Conservation (phyloP, 2,888 invertebrate genomes). For the Cosmorhoe ocellata region DNA sequence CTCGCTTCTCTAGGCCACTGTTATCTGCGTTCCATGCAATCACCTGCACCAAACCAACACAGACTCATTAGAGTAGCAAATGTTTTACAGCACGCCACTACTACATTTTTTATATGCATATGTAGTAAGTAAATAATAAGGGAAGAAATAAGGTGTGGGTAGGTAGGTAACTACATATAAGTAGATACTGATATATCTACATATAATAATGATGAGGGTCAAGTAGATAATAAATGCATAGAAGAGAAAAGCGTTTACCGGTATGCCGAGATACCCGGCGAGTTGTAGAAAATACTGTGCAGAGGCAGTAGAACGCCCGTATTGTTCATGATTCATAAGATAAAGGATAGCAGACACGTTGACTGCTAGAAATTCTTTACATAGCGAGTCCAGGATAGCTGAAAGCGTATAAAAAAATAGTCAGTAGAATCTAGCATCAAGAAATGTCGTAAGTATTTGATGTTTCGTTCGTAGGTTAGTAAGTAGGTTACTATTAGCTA, state of each 20-base stretch:
- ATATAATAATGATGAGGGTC: too few species aligned
- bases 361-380: slow-evolving; percentile 93
- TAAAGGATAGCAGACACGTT: slow-evolving; percentile 96
- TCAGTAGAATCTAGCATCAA: slow-evolving; percentile 38
- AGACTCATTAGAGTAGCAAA: background rate
- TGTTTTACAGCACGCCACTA: background rate
- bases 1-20: slow-evolving; percentile 90
- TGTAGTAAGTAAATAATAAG: background rate
- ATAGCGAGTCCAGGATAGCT: slow-evolving; percentile 94
- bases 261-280: slow-evolving; percentile 96
- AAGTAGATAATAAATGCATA: slow-evolving; percentile 18
- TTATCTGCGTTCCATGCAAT: slow-evolving; percentile 99
- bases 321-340: slow-evolving; percentile 97
- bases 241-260: slow-evolving; percentile 79
- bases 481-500: too few species aligned
- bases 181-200: too few species aligned
- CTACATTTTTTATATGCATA: too few species aligned
- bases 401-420: slow-evolving; percentile 66
- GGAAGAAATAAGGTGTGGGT: background rate
- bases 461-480: too few species aligned
- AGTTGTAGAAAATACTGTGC: slow-evolving; percentile 97
- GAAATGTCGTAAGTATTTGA: slow-evolving; percentile 24
- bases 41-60: slow-evolving; percentile 73
- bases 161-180: too few species aligned
- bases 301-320: slow-evolving; percentile 95